Evolutionary conservation across 2,113 vertebrate species (phyloP), one percentile per base, ranked within the genome.

Genomic region (Cryptomyrus ogoouensis): DNA sequence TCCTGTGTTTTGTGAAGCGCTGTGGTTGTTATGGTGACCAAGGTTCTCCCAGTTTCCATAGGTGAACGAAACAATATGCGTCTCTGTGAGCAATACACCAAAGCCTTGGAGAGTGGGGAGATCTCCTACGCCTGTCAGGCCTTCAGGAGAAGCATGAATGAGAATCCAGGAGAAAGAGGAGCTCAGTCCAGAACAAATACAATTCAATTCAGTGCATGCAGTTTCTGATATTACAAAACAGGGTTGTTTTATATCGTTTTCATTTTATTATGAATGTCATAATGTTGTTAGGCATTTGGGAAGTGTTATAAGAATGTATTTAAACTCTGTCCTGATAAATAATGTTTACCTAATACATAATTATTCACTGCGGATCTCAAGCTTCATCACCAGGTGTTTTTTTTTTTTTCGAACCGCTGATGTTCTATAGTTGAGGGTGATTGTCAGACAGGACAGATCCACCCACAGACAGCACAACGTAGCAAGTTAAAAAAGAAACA

Each of bases 1-100:
- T 62, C 70, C 15, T 85, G 90, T 66, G 91, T 89, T 93, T 90
- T 89, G 24, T 84, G 83, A 94, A 90, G 91, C 92, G 92, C 93
- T 90, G 90, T 93, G 91, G 95, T 96, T 95, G 50, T 94, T 92
- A 94, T 95, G 95, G 88, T 91, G 89, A 96, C 94, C 94, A 95
- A 95, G 94, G 93, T 92, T 94, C 90, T 88, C 52, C 90, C 92
- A 92, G 92, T 92, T 93, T 91, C 92, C 66, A 21, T 46, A 46
- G 83, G 83, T 47, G 83, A 84, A 24, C 24, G 44, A 84, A 84
- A 84, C 83, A 84, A 84, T 84, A 47, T 46, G 44, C 3, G 83
- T 84, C 83, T 84, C 39, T 84, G 83, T 84, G 44, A 84, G 83
- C 19, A 46, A 47, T 84, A 46, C 44, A 84, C 83, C 83, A 47